Evolutionary conservation across 2,113 vertebrate genomes (phyloP).

Genomic region (Colaptes auratus): DNA sequence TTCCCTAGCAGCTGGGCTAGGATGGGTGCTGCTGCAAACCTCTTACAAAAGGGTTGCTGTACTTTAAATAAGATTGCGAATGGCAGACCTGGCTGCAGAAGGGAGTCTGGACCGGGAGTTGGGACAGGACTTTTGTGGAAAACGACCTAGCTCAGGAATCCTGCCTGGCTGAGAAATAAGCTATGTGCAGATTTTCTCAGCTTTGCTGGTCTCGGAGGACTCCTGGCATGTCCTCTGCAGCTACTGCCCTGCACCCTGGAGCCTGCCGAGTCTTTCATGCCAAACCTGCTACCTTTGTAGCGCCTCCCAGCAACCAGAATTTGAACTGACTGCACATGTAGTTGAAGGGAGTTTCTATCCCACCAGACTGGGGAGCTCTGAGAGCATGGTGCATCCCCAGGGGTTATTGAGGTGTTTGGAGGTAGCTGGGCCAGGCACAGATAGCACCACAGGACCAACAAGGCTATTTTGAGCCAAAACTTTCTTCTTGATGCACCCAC

Average conservation of each 20-base stretch:
- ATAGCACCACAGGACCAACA: rapidly evolving
- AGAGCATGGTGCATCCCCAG: not conserved
- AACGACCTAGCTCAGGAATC: not conserved
- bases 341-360: not conserved
- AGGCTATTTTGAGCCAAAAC: not conserved
- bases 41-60: not conserved
- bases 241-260: not conserved
- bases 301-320: not conserved
- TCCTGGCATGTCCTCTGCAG: not conserved
- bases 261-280: not conserved
- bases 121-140: not conserved
- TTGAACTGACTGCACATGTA: not conserved
- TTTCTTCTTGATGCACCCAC: not conserved
- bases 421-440: not conserved
- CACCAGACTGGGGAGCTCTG: not conserved
- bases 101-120: not conserved
- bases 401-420: not conserved
- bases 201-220: not conserved
- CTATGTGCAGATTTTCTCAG: not conserved
- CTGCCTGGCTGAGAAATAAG: not conserved
- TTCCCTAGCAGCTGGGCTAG: rapidly evolving
- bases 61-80: not conserved
- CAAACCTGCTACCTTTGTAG: not conserved
- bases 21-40: not conserved
- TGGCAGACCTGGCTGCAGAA: not conserved